These are phyloP conservation scores for Megaustenia siamemsis DNA, from an alignment of 2,888 invertebrate genomes.

Conservation along the genomic window DNA sequence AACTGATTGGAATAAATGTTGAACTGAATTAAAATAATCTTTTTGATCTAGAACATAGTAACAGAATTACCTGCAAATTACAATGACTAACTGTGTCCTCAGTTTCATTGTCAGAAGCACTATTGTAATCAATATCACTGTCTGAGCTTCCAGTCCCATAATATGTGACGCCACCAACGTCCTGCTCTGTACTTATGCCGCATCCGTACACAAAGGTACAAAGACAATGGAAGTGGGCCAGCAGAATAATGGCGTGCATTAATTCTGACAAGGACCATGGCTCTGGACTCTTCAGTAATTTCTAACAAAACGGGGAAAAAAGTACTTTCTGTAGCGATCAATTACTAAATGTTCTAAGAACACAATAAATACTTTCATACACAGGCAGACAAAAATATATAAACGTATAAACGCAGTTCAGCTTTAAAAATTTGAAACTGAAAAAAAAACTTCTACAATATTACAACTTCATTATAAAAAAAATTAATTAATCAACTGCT, in stretches of 20 bases:
- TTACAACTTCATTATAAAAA: no score
- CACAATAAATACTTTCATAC: no score
- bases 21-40: no score
- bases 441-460: no score
- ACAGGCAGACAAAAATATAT: no score
- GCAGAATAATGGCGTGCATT: conserved; percentile 90
- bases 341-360: background rate
- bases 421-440: no score
- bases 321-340: background rate
- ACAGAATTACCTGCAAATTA: conserved; percentile 9
- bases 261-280: conserved; percentile 88
- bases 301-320: conserved; percentile 67
- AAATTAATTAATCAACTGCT: no score
- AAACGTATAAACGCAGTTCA: no score
- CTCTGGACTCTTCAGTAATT: conserved; percentile 73
- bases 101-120: conserved; percentile 18
- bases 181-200: conserved; percentile 82
- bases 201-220: conserved; percentile 92
- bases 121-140: conserved; percentile 23
- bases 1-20: no score
- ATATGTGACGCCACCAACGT: conserved; percentile 72
- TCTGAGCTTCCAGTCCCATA: background rate
- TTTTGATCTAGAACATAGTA: no score
- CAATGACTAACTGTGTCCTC: background rate
- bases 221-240: conserved; percentile 92